phyloP scores from a whole-genome alignment of 2,888 invertebrate species.

The Stramonita haemastoma region DNA sequence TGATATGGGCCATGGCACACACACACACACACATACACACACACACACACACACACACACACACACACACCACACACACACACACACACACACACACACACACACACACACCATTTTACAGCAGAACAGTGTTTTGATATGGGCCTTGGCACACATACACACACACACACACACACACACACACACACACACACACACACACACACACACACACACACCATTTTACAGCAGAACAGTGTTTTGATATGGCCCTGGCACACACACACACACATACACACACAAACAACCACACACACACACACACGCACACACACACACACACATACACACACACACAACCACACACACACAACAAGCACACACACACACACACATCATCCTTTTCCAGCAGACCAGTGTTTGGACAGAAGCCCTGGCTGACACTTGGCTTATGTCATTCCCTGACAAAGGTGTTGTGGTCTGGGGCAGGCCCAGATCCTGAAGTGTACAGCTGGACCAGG shows the following conservation, averaged over 20 bases:
- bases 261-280: neutral
- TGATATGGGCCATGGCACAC: too few relatives aligned
- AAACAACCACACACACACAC: neutral
- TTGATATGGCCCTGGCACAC: neutral
- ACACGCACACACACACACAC: conserved; percentile 6
- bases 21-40: neutral
- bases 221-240: neutral
- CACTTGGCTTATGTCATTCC: too few relatives aligned
- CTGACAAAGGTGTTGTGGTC: too few relatives aligned
- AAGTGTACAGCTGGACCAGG: too few relatives aligned
- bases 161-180: conserved; percentile 8
- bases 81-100: neutral
- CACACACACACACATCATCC: too few relatives aligned
- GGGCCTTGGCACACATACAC: neutral
- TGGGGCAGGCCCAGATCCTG: too few relatives aligned
- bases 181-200: conserved; percentile 10
- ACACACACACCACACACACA: neutral
- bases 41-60: conserved; percentile 2
- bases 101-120: neutral
- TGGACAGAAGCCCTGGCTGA: too few relatives aligned
- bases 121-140: too few relatives aligned
- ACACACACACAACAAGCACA: neutral
- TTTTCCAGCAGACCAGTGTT: too few relatives aligned
- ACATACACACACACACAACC: conserved; percentile 1
- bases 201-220: neutral